These are phyloP conservation scores for Sebastes taczanowskii DNA, from an alignment of 2,797 vertebrate genomes.

Conservation along the genomic window DNA sequence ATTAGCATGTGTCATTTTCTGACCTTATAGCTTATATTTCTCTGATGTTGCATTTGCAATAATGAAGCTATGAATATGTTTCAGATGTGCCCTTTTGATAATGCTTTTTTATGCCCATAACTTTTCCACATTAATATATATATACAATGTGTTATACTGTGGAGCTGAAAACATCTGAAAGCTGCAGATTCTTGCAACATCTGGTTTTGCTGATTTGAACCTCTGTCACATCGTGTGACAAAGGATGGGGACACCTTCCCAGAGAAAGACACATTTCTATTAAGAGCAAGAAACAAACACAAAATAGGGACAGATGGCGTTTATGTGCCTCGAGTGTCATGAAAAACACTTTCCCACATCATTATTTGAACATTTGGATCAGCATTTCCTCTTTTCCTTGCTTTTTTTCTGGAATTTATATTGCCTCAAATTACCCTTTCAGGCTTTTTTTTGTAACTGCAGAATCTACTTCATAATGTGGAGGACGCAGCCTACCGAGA, in stretches of 20 bases:
- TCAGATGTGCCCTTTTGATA: background rate
- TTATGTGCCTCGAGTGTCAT: background rate
- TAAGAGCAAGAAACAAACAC: slow-evolving; percentile 5
- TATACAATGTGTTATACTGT: background rate
- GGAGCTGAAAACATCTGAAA: slow-evolving; percentile 37
- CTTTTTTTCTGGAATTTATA: background rate
- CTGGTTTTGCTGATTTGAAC: slow-evolving; percentile 50
- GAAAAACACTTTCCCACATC: background rate
- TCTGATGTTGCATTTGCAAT: background rate
- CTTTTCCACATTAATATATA: background rate
- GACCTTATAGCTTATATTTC: background rate
- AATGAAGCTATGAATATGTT: background rate
- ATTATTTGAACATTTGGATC: background rate
- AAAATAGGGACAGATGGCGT: background rate
- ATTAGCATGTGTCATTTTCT: background rate
- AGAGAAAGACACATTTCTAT: slow-evolving; percentile 25
- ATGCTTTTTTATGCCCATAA: background rate
- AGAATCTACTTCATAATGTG: background rate
- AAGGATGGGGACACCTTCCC: slow-evolving; percentile 37
- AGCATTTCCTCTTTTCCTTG: background rate
- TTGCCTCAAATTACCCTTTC: background rate
- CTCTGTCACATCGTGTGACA: slow-evolving; percentile 46
- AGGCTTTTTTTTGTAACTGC: background rate
- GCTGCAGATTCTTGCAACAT: slow-evolving; percentile 47
- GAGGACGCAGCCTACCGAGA: slow-evolving; percentile 77